These are phyloP conservation scores for Python bivittatus DNA, from an alignment of 2,113 vertebrate species.

Conservation along the genomic window DNA sequence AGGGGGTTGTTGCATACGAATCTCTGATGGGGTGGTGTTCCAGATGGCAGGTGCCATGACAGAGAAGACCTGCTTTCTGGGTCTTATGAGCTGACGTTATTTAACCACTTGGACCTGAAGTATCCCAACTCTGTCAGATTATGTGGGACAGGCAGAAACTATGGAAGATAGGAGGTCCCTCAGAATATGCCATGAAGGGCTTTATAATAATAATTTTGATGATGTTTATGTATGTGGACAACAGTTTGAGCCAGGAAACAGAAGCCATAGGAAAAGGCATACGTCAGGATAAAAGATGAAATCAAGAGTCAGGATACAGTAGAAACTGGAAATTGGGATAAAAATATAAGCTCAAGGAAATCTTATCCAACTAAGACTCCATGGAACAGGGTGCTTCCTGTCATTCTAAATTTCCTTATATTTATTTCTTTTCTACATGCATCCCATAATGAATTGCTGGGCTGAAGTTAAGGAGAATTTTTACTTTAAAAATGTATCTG, in stretches of 20 bases:
- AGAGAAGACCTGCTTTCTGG: neutral
- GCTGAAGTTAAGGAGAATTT: too few relatives aligned
- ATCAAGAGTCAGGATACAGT: neutral
- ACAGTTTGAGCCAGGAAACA: neutral
- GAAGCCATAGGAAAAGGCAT: neutral
- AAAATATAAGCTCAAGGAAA: neutral
- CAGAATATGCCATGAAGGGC: neutral
- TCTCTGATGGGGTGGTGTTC: neutral
- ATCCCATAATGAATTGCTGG: too few relatives aligned
- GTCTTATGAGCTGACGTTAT: neutral
- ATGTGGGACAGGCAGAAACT: neutral
- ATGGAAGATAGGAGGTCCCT: neutral
- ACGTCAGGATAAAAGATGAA: neutral
- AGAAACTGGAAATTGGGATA: too few relatives aligned
- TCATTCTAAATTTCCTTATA: too few relatives aligned
- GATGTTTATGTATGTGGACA: neutral
- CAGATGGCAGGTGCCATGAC: neutral
- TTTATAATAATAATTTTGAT: neutral
- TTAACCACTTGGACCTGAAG: neutral
- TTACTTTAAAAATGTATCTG: too few relatives aligned
- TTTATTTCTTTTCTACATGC: too few relatives aligned
- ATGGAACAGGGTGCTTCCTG: too few relatives aligned
- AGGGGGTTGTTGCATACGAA: neutral
- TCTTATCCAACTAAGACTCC: neutral
- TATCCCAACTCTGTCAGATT: neutral